Base-by-base conservation (phyloP, 1,140 invertebrate genomes). In the Venustaconcha ellipsiformis region DNA sequence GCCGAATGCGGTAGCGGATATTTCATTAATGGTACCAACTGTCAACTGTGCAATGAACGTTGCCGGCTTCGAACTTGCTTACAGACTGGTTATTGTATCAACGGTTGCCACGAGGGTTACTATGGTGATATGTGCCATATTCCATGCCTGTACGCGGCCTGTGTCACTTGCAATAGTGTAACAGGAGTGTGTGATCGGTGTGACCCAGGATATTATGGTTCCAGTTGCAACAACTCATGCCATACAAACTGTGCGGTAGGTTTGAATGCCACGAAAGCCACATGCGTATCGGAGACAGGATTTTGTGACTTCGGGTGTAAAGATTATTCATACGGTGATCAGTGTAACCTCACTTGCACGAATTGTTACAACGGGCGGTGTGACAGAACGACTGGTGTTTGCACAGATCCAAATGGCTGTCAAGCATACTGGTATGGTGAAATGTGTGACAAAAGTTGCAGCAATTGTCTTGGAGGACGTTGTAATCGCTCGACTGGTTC, bases 371-470 rank as follows among this genome's bases (percentile, higher is more conserved):
- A 37, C 8, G 37, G 37, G 37, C 37, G 37, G 37, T 37, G 37
- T 37, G 8, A 37, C 8, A 37, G 37, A 37, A 37, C 37, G 37
- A 37, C 4, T 37, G 37, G 37, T 37, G 3, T 37, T 6, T 37
- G 37, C 37, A 37, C 3, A 4, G 37, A 37, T 37, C 37, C 4
- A 37, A 37, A 37, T 8, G 37, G 37, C 4, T 37, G 37, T 37
- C 4, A 37, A 37, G 37, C 56, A 20, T 18, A 55, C 23, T 62
- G 17, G n/a, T 72, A 63, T n/a, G 75, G 75, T 18, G 13, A 58
- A 56, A 37, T 68, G 37, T 77, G 75, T 72, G 64, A 77, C 14
- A 58, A 30, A 14, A 71, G 23, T 18, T 77, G 75, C 57, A 66
- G 17, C n/a, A 58, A 26, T 11, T 77, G 75, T 62, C 57, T 72